Base-by-base conservation (phyloP, 1,140 invertebrate genomes). In the Helicorthomorpha holstii region DNA sequence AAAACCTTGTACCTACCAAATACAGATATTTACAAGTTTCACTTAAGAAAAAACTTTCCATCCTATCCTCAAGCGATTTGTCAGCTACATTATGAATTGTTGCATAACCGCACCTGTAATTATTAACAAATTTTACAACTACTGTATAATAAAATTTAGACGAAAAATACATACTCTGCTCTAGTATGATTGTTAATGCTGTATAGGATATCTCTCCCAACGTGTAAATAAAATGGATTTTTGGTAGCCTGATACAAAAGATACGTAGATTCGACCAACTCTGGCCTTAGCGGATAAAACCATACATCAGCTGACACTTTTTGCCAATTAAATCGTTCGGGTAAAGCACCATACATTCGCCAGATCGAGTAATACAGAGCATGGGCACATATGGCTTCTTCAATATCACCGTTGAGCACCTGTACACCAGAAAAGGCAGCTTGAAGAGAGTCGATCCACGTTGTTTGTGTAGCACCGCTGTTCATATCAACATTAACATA, bases 11-110 rank as follows among this genome's bases (percentile, higher is more conserved):
- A 65, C 66, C 65, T 63, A 80, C 77, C 64, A 82, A 61, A 71
- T 94, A 98, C 1, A 98, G 68, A 70, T 99, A 99, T 72, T 99
- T 98, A 19, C 90, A 92, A 1, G 95, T 98, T 73, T 99, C 95
- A 27, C 92, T 86, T 1, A 99, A 69, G 64, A 98, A 98, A 67
- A 99, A 99, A 2, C 91, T 96, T 66, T 99, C 95, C 94, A 98
- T 98, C 49, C 95, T 75, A 65, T 99, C 94, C 67, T 97, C 93
- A 64, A 94, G 82, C 4, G 82, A 79, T 65, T 95, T 91, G 60
- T 93, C 90, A 24, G 83, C 75, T 0, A 97, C 91, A 69, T 78
- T 75, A 65, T 83, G 81, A 19, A 81, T 70, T 12, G 79, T 82
- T 29, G 77, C 78, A 67, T 78, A 82, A 2, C 80, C 80, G 67